Percentiles rank a stretch among this genome's conserved stretches.
These are phyloP conservation scores for Microtus montanus DNA, from an alignment of 2,113 vertebrate species.

Conservation along the genomic window DNA sequence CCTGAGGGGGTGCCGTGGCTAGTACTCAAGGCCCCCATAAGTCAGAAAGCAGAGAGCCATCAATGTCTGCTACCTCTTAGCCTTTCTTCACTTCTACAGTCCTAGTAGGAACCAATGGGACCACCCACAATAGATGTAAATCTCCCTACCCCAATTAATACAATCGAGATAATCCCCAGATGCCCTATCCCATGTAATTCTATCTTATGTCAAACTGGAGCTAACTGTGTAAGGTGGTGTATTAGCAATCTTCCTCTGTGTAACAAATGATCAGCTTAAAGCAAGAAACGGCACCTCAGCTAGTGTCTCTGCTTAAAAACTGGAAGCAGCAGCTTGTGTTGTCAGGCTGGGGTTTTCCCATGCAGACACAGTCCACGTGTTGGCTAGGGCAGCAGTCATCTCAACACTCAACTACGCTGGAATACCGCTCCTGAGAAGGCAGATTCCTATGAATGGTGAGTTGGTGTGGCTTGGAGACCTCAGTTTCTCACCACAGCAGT, in stretches of 20 bases:
- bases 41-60: not conserved
- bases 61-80: not conserved
- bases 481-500: not conserved
- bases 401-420: not conserved
- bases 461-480: not conserved
- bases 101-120: not conserved
- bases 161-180: not conserved
- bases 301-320: not conserved
- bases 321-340: not conserved
- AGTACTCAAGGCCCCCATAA: too few species aligned
- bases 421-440: not conserved
- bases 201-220: not conserved
- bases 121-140: not conserved
- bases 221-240: not conserved
- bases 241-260: not conserved
- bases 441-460: not conserved
- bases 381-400: not conserved
- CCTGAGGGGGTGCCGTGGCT: too few species aligned
- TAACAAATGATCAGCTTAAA: not conserved
- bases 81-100: not conserved
- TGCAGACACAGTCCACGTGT: not conserved
- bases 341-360: not conserved
- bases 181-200: not conserved
- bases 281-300: not conserved
- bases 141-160: not conserved